Conservation (phyloP, 2,113 vertebrate species). For the Peromyscus californicus region DNA sequence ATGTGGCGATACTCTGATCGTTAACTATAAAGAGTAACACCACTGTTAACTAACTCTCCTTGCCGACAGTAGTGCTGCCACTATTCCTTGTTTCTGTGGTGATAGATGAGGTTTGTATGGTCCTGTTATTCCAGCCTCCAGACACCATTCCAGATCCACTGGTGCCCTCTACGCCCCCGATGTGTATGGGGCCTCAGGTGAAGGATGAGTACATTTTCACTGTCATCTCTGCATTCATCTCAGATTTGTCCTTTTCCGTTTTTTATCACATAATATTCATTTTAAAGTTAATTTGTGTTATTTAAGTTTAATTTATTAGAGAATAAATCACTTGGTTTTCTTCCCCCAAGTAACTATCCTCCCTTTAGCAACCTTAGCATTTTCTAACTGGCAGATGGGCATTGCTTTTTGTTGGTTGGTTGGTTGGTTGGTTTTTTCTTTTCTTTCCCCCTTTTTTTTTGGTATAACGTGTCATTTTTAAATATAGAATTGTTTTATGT, state of each 20-base stretch:
- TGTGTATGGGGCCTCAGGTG: slow-evolving; percentile 97
- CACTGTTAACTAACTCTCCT: slow-evolving; percentile 62
- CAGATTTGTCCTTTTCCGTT: slow-evolving; percentile 82
- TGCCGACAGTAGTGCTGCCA: slow-evolving; percentile 82
- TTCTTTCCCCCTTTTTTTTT: slow-evolving; percentile 72
- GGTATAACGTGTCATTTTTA: slow-evolving; percentile 81
- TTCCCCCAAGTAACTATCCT: slow-evolving; percentile 63
- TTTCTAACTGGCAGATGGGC: slow-evolving; percentile 79
- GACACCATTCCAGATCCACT: slow-evolving; percentile 99
- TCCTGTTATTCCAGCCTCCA: slow-evolving; percentile 97
- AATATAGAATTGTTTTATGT: slow-evolving; percentile 74
- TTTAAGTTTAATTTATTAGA: slow-evolving; percentile 80
- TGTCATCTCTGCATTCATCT: slow-evolving; percentile 86
- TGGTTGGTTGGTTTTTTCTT: neutral
- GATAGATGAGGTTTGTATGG: slow-evolving; percentile 90
- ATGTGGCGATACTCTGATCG: slow-evolving; percentile 30
- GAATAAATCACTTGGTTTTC: slow-evolving; percentile 74
- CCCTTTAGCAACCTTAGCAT: slow-evolving; percentile 61
- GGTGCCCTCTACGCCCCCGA: slow-evolving; percentile 98
- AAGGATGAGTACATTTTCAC: slow-evolving; percentile 94
- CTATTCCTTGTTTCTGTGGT: slow-evolving; percentile 84
- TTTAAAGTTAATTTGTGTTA: slow-evolving; percentile 82
- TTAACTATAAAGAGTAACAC: neutral
- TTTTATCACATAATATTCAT: slow-evolving; percentile 75
- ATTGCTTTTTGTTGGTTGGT: neutral